These are phyloP conservation scores for Zhuqinia jingwanae DNA, from an alignment of 2,888 invertebrate species.

Conservation along the genomic window DNA sequence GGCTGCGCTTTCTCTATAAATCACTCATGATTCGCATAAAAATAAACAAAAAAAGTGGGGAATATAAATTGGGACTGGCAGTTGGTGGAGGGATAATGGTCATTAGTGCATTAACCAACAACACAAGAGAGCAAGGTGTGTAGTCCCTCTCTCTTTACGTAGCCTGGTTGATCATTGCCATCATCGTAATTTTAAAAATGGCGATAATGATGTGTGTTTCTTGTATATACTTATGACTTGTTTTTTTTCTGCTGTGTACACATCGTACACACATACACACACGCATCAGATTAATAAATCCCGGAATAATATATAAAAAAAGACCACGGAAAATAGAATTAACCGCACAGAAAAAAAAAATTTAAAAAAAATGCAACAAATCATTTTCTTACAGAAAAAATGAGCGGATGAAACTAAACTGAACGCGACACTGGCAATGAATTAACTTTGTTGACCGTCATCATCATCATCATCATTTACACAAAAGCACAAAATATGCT, in stretches of 20 bases:
- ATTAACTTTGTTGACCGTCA: slow-evolving; percentile 1
- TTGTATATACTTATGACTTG: slow-evolving; percentile 16
- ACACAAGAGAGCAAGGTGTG: slow-evolving; percentile 9
- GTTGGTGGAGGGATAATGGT: slow-evolving; percentile 41
- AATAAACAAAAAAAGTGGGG: slow-evolving; percentile 40
- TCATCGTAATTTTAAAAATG: slow-evolving; percentile 28
- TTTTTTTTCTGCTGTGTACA: too few species aligned
- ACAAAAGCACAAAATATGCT: neutral
- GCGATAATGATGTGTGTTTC: slow-evolving; percentile 50
- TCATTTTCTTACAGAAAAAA: slow-evolving; percentile 9
- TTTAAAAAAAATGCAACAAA: slow-evolving; percentile 26
- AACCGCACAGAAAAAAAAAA: slow-evolving; percentile 20
- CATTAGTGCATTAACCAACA: slow-evolving; percentile 28
- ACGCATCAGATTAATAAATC: neutral
- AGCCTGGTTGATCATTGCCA: slow-evolving; percentile 11
- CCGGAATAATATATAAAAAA: slow-evolving; percentile 17
- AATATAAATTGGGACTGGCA: slow-evolving; percentile 56
- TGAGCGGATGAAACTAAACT: slow-evolving; percentile 13
- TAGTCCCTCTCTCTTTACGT: neutral
- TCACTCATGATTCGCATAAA: slow-evolving; percentile 70
- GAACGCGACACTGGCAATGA: slow-evolving; percentile 7
- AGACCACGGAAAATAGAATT: neutral
- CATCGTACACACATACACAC: too few species aligned
- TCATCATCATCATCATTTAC: slow-evolving; percentile 15
- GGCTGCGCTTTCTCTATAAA: slow-evolving; percentile 49